phyloP scores from a whole-genome alignment of 2,888 invertebrate genomes.

The Apodemia duryi region DNA sequence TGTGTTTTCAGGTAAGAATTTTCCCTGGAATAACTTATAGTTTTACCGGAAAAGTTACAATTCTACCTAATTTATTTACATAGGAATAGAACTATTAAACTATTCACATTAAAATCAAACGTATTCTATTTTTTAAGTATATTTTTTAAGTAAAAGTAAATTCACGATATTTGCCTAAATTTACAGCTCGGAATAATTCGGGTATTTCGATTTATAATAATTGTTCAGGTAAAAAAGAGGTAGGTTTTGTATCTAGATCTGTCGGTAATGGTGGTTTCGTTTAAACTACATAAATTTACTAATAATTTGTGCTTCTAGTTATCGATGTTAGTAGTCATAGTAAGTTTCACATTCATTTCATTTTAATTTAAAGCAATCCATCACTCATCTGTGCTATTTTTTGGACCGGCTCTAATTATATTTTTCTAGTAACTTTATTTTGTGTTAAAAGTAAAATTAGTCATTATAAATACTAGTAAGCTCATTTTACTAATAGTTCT shows the following conservation, averaged over 20 bases:
- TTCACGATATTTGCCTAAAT: slow-evolving; percentile 24
- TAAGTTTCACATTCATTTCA: background rate
- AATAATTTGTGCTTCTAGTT: background rate
- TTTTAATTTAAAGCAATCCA: background rate
- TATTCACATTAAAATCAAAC: background rate
- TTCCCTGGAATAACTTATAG: slow-evolving; percentile 30
- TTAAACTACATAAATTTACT: background rate
- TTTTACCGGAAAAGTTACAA: background rate
- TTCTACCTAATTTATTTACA: background rate
- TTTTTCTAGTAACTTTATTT: background rate
- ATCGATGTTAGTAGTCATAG: slow-evolving; percentile 1
- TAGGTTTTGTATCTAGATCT: slow-evolving; percentile 28
- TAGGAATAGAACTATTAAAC: background rate
- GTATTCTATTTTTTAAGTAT: background rate
- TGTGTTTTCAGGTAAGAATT: slow-evolving; percentile 53
- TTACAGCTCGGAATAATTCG: slow-evolving; percentile 25
- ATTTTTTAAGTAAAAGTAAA: slow-evolving; percentile 12
- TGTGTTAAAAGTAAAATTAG: too few species aligned
- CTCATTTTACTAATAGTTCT: too few species aligned
- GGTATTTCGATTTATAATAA: slow-evolving; percentile 24
- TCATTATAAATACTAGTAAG: too few species aligned
- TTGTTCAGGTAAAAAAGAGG: slow-evolving; percentile 37
- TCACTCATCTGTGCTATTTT: background rate
- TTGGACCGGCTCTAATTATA: slow-evolving; percentile 5
- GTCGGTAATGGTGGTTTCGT: background rate